Evolutionary conservation across 1,140 invertebrate genomes (phyloP).

Genomic region (Aphelenchoides fujianensis): DNA sequence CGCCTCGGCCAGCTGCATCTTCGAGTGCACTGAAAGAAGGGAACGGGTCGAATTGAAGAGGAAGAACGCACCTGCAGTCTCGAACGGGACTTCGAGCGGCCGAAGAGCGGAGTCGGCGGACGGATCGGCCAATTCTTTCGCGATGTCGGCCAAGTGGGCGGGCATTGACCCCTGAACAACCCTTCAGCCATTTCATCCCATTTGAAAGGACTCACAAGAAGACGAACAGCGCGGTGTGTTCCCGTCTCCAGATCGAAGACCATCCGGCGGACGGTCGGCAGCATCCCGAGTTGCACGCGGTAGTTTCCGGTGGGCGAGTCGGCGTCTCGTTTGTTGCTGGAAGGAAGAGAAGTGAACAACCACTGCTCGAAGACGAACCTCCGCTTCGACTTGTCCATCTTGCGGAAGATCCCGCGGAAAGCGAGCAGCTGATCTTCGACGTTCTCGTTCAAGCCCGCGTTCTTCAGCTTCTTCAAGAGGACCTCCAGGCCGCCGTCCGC

Average conservation of each 20-base stretch:
- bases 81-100: not conserved
- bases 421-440: conserved; percentile 43
- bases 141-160: not conserved
- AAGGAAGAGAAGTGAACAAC: conserved; percentile 6
- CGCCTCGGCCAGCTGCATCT: conserved; percentile 31
- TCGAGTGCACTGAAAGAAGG: conserved; percentile 30
- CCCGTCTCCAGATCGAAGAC: conserved; percentile 42
- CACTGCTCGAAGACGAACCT: not conserved
- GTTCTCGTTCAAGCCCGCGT: conserved; percentile 33
- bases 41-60: too few relatives aligned
- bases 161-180: not conserved
- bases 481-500: conserved; percentile 7
- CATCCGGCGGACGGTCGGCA: conserved; percentile 18
- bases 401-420: conserved; percentile 36
- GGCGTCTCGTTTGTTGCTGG: not conserved
- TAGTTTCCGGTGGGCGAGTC: not conserved
- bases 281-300: conserved; percentile 12
- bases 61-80: not conserved
- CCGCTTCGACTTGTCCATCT: conserved; percentile 28
- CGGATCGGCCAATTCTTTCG: conserved; percentile 25
- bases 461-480: conserved; percentile 35
- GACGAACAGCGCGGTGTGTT: conserved; percentile 17
- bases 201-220: not conserved
- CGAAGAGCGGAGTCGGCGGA: not conserved
- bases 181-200: too few relatives aligned